phyloP scores from a whole-genome alignment of 1,140 invertebrate species.

The Drosophila quadrilineata region DNA sequence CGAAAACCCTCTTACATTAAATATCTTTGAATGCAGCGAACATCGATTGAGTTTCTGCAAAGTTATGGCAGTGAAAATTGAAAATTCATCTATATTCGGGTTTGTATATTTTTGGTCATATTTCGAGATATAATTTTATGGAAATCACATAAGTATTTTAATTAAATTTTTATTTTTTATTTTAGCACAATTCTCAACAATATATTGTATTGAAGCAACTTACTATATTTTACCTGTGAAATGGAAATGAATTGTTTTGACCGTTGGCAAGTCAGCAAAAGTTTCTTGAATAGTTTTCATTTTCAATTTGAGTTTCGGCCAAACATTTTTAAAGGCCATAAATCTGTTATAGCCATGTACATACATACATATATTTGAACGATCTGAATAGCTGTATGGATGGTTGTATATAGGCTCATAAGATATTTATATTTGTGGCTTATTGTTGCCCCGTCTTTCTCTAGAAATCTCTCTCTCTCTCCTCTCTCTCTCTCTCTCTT shows the following conservation, averaged over 20 bases:
- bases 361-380: not conserved
- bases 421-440: constrained; percentile 21
- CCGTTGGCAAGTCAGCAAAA: constrained; percentile 1
- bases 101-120: too few species aligned
- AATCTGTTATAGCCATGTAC: constrained; percentile 41
- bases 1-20: too few species aligned
- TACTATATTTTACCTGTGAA: not conserved
- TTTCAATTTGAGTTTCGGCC: constrained; percentile 20
- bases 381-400: not conserved
- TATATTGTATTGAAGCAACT: too few species aligned
- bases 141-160: too few species aligned
- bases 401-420: not conserved
- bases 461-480: too few species aligned
- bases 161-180: too few species aligned
- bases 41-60: too few species aligned
- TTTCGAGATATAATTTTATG: too few species aligned
- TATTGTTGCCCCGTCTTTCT: not conserved
- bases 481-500: constrained; percentile 9
- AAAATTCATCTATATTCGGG: too few species aligned
- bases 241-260: not conserved
- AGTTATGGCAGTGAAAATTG: too few species aligned
- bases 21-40: too few species aligned
- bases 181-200: too few species aligned
- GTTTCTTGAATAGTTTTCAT: constrained; percentile 27
- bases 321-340: constrained; percentile 69